A percentile compares a stretch with the other conserved stretches of the same genome.
These are phyloP conservation scores for Candoia aspera DNA, from an alignment of 2,113 vertebrate species.

Conservation along the genomic window DNA sequence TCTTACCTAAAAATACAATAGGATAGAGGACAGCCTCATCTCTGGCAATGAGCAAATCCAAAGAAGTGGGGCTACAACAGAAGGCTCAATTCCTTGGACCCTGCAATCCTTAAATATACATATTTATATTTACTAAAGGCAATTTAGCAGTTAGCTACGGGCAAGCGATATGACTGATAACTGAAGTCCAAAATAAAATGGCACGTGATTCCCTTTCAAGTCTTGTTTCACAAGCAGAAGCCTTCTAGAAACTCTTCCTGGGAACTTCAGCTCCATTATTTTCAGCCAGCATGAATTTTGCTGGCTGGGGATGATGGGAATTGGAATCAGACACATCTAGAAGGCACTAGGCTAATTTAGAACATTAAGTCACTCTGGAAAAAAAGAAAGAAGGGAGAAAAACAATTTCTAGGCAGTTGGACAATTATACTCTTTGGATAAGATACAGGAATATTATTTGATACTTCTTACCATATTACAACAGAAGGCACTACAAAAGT, in stretches of 20 bases:
- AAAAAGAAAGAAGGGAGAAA: background rate
- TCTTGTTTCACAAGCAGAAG: background rate
- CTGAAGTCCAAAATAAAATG: background rate
- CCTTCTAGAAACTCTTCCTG: background rate
- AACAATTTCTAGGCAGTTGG: constrained; percentile 13
- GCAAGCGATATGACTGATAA: background rate
- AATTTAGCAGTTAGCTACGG: background rate
- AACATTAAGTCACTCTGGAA: background rate
- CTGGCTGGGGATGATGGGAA: background rate
- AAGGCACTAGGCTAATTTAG: background rate
- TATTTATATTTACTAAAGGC: background rate
- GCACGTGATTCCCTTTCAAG: background rate
- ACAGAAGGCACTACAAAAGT: constrained; percentile 7
- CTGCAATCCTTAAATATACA: background rate
- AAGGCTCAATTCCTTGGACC: background rate
- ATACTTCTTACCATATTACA: background rate
- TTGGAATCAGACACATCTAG: background rate
- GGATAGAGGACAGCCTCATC: background rate
- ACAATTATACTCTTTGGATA: constrained; percentile 10
- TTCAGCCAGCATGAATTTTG: background rate
- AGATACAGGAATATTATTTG: constrained; percentile 5
- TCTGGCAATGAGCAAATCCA: background rate
- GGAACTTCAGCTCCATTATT: background rate
- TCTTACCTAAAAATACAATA: background rate
- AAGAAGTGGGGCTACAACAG: background rate